Base-by-base conservation (phyloP, 2,113 vertebrate species). In the Hypocryptadius cinnamomeus region DNA sequence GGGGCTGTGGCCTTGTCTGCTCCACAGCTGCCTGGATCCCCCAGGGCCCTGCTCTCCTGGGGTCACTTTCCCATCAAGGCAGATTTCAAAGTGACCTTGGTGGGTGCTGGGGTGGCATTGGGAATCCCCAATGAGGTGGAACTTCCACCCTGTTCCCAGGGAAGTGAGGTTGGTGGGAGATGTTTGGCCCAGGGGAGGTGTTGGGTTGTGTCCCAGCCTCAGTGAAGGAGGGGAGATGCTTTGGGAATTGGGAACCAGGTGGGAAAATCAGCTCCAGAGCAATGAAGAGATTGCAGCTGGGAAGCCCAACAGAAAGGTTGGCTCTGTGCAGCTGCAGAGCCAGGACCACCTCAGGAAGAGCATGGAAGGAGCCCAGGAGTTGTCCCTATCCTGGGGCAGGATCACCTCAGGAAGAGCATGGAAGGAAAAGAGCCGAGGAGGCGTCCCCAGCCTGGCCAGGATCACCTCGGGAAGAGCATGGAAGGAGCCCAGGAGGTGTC, bases 161-260 rank as follows among this genome's bases (percentile, higher is more conserved):
- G 10, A 4, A 35, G 8, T 7, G 31, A 35, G 39, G 14, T 3
- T 2, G 9, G 19, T 37, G 61, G 33, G 77, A 6, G n/a, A 6
- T 15, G 11, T 30, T 40, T 48, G 33, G 19, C 9, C 24, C 40
- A 3, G n/a, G 60, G 45, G 44, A 7, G 31, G 4, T 6, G 23
- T 22, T 24, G 35, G 27, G n/a, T 13, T 2, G 2, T 28, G n/a
- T 39, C 37, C 45, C 45, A 59, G 35, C 18, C 64, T 80, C 3
- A 4, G 40, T 0, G 2, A 30, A 68, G 53, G 44, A 65, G 6
- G 12, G 13, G 15, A 85, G 19, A 10, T 16, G 25, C 9, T 61
- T 27, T 0, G 0, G 0, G 5, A 18, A 8, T 17, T 15, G 33
- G 23, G 45, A 85, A 61, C 2, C 27, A 18, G 45, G 11, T 21